A percentile compares a stretch with the other conserved stretches of the same genome.
phyloP scores from a whole-genome alignment of 2,113 vertebrate species.

The Chaetura pelagica region DNA sequence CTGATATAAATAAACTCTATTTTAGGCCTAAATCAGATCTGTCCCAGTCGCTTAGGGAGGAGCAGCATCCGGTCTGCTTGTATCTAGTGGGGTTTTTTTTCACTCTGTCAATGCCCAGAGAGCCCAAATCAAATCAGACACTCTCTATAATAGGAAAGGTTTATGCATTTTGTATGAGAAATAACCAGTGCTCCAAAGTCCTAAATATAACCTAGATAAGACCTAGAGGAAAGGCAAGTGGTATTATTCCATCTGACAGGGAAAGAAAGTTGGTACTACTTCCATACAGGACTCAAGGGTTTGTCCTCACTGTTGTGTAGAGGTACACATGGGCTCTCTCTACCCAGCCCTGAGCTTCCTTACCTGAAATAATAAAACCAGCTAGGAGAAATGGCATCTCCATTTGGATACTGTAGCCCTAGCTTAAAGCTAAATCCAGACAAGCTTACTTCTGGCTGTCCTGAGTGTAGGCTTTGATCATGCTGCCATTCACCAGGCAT shows the following conservation, averaged over 20 bases:
- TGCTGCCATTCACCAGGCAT: not conserved
- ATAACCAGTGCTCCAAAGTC: not conserved
- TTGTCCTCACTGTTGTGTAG: not conserved
- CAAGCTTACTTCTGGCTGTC: not conserved
- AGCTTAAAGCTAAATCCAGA: not conserved
- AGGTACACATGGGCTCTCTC: rapidly evolving
- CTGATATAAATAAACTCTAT: not conserved
- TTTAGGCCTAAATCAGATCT: not conserved
- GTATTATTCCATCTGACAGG: not conserved
- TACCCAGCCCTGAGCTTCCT: not conserved
- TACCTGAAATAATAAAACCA: not conserved
- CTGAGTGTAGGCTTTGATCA: not conserved
- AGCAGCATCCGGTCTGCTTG: not conserved
- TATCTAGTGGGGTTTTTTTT: not conserved
- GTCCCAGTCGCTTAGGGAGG: not conserved
- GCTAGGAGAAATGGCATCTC: not conserved
- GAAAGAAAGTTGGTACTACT: not conserved
- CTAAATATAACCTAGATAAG: not conserved
- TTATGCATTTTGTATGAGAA: not conserved
- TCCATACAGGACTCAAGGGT: not conserved
- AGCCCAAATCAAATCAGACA: not conserved
- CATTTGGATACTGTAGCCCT: not conserved
- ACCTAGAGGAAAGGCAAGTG: not conserved
- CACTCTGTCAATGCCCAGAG: not conserved
- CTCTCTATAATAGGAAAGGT: not conserved